Evolutionary conservation across 1,140 invertebrate species (phyloP), one percentile per base, ranked within the genome.

Genomic region (Pseudomyrmex sp.): DNA sequence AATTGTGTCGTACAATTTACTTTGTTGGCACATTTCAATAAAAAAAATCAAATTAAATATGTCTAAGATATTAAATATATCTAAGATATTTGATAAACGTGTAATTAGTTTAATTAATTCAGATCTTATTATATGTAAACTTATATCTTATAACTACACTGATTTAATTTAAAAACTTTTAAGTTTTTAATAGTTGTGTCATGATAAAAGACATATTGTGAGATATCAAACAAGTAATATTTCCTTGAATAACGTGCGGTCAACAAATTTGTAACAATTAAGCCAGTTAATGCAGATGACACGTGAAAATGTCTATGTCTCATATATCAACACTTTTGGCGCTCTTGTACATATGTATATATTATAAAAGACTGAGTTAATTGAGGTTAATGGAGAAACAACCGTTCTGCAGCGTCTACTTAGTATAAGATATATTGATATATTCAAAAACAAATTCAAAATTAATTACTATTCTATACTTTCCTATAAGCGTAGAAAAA

Each of bases 181-280:
- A 35, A 35, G 35, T 35, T 3, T 35, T 35, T 35, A 35, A 35
- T 35, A 35, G 5, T 35, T 35, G 0, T 35, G 35, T 35, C 35
- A 35, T 35, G 35, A 35, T 35, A 35, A 5, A 35, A 35, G 35
- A 7, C 26, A 26, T 35, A 35, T 35, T 35, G 35, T 35, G 7
- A 35, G 35, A 35, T 35, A 7, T 35, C 35, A 35, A 35, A 35
- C 35, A 35, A 35, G 35, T 35, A 35, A 35, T 35, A 13, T 80
- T 74, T 52, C 62, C 58, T 54, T 62, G 44, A 85, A 76, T 80
- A 88, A 50, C 46, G 9, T 7, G 58, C 46, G 26, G 63, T 66
- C 84, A 82, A 82, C 58, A 87, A 89, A 82, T 82, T 83, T 65
- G 52, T 66, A 13, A 82, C 72, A 87, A 83, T 89, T 75, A 87